A percentile compares a stretch with the other conserved stretches of the same genome.
Evolutionary conservation across 2,888 invertebrate species (phyloP).

Genomic region (Agonopterix heracliana): DNA sequence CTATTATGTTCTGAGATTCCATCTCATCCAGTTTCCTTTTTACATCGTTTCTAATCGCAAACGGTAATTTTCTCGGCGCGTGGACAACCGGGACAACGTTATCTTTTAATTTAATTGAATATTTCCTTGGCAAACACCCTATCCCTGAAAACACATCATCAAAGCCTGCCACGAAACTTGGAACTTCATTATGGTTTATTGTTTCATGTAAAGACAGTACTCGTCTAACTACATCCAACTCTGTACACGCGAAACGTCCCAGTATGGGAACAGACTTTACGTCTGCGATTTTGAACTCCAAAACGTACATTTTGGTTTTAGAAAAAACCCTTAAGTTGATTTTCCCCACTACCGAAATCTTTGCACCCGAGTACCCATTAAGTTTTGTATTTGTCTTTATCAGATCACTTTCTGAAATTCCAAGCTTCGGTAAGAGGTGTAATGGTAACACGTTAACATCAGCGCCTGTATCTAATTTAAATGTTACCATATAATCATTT

Average conservation of each 20-base stretch:
- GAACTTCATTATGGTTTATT: slow-evolving; percentile 2
- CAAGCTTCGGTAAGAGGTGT: not conserved
- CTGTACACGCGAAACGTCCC: too few species aligned
- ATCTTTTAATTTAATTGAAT: slow-evolving; percentile 4
- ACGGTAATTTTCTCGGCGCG: slow-evolving; percentile 8
- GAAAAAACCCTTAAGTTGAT: slow-evolving; percentile 1
- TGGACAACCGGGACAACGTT: too few species aligned
- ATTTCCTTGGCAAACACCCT: too few species aligned
- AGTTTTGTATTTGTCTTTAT: not conserved
- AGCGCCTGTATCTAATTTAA: slow-evolving; percentile 13
- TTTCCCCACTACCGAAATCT: slow-evolving; percentile 5
- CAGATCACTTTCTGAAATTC: not conserved
- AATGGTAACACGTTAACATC: too few species aligned
- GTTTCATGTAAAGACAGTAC: slow-evolving; percentile 6
- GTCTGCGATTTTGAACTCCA: slow-evolving; percentile 9
- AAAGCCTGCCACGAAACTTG: slow-evolving; percentile 8
- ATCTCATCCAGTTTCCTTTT: slow-evolving; percentile 3
- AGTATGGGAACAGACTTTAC: too few species aligned
- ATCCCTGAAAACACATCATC: too few species aligned
- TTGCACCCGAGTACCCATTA: slow-evolving; percentile 3
- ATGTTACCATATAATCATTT: slow-evolving; percentile 1
- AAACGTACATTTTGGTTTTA: slow-evolving; percentile 1
- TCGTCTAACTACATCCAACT: too few species aligned
- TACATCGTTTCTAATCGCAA: slow-evolving; percentile 3
- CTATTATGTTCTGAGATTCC: slow-evolving; percentile 6